A percentile compares a stretch with the other conserved stretches of the same genome.
These are phyloP conservation scores for Buceros bicornis DNA, from an alignment of 2,797 vertebrate species.

Conservation along the genomic window DNA sequence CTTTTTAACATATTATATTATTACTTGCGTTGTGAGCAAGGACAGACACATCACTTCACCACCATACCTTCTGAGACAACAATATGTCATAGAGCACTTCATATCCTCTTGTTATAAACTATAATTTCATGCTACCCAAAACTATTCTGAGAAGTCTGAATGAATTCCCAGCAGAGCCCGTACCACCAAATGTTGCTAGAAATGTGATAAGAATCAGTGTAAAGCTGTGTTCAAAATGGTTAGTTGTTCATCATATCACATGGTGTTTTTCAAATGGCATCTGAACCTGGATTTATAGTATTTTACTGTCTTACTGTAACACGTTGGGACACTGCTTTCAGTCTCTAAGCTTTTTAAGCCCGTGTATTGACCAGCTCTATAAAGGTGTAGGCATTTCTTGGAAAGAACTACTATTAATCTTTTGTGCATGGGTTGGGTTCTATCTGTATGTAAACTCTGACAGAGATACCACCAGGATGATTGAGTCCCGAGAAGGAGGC, in stretches of 20 bases:
- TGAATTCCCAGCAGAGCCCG: background rate
- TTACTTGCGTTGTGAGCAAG: background rate
- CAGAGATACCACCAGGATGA: background rate
- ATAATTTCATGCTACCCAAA: constrained; percentile 34
- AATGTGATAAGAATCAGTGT: constrained; percentile 17
- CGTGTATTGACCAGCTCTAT: background rate
- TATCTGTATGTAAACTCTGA: background rate
- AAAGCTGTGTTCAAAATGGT: background rate
- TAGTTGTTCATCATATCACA: background rate
- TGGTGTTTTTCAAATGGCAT: background rate
- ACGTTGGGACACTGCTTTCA: background rate
- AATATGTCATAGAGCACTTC: background rate
- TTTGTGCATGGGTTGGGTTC: background rate
- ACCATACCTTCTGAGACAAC: background rate
- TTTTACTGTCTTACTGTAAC: background rate
- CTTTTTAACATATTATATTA: constrained; percentile 68
- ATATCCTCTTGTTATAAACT: background rate
- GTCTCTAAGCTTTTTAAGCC: background rate
- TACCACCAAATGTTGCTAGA: background rate
- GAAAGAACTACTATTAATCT: constrained; percentile 21
- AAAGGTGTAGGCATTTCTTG: background rate
- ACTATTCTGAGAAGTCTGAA: background rate
- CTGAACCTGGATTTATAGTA: background rate
- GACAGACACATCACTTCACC: background rate
- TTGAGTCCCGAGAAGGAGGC: background rate